Conservation (phyloP, 2,888 invertebrate species). For the Saturnia japonica region DNA sequence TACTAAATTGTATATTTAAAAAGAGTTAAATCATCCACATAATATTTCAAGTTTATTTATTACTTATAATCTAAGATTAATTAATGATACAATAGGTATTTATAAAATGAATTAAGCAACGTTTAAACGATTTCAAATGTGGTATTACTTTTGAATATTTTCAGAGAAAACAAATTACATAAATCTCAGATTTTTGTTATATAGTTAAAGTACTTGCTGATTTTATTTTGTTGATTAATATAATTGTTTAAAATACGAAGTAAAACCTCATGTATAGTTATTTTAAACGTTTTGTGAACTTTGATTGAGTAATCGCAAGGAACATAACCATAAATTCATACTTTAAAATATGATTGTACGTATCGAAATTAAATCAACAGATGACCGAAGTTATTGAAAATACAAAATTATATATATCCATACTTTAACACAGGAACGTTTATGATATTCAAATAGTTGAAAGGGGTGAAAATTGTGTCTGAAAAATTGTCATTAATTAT, state of each 20-base stretch:
- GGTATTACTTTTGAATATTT: background rate
- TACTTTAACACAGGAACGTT: background rate
- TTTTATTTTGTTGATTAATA: background rate
- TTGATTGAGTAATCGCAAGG: background rate
- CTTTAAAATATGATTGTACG: too few relatives aligned
- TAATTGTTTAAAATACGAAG: background rate
- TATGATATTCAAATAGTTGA: background rate
- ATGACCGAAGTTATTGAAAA: too few relatives aligned
- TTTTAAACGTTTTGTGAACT: background rate
- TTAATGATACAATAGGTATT: background rate
- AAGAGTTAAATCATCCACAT: background rate
- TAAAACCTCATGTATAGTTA: background rate
- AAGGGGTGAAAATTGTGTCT: background rate
- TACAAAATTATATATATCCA: background rate
- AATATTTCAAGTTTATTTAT: background rate
- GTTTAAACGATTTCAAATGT: background rate
- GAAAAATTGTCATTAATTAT: background rate
- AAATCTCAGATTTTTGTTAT: too few relatives aligned
- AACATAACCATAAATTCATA: too few relatives aligned
- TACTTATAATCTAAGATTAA: background rate
- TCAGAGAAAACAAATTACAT: too few relatives aligned
- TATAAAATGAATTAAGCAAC: background rate
- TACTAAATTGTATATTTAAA: too few relatives aligned
- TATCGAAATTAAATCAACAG: too few relatives aligned
- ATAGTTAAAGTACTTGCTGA: background rate